Evolutionary conservation across 2,888 invertebrate genomes (phyloP).

Genomic region (Caenorhabditis panamensis): DNA sequence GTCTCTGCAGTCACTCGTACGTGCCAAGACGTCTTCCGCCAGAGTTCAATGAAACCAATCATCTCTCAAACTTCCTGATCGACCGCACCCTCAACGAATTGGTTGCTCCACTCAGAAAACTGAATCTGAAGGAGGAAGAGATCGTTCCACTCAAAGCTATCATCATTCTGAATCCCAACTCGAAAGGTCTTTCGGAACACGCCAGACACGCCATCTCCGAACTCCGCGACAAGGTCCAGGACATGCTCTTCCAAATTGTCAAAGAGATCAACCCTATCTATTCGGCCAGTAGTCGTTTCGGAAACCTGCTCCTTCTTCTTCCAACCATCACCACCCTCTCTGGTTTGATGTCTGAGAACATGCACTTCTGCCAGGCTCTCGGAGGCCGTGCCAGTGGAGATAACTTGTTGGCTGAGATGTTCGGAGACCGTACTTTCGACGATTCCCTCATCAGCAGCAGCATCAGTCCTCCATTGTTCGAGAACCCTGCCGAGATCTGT

Average conservation of each 20-base stretch:
- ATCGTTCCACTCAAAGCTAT: conserved; percentile 80
- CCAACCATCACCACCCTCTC: conserved; percentile 80
- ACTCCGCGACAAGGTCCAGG: conserved; percentile 79
- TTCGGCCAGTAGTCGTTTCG: conserved; percentile 79
- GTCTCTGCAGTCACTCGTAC: conserved; percentile 78
- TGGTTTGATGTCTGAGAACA: conserved; percentile 80
- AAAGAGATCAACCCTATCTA: conserved; percentile 77
- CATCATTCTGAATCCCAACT: conserved; percentile 80
- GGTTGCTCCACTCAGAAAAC: conserved; percentile 77
- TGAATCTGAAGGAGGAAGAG: conserved; percentile 79
- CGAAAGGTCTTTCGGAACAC: conserved; percentile 77
- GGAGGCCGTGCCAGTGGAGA: conserved; percentile 73
- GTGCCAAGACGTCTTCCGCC: conserved; percentile 78
- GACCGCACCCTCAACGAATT: conserved; percentile 80
- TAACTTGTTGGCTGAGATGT: conserved; percentile 80
- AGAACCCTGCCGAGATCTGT: conserved; percentile 79
- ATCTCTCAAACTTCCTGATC: conserved; percentile 80
- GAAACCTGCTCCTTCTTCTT: conserved; percentile 78
- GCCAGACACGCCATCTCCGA: conserved; percentile 76
- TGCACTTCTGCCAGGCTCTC: conserved; percentile 80
- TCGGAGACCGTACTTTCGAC: conserved; percentile 74
- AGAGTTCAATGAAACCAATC: conserved; percentile 80
- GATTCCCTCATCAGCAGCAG: conserved; percentile 67
- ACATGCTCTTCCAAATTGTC: conserved; percentile 81
- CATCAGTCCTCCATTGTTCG: conserved; percentile 74